phyloP scores from a whole-genome alignment of 53 echinoderm and acorn worm species.

The Zoroaster sp. region DNA sequence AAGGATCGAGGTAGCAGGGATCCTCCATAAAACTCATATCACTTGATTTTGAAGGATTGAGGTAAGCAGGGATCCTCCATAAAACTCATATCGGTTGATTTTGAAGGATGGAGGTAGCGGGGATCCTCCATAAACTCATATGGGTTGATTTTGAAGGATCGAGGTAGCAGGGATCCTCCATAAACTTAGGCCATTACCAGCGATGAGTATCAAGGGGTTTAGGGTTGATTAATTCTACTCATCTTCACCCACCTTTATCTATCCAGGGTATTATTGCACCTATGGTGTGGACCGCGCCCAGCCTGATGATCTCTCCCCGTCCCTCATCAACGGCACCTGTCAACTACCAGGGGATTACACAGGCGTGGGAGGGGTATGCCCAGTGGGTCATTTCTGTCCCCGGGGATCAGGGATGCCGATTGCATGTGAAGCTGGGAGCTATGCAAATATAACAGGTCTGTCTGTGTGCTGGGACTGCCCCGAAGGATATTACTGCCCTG shows the following conservation, averaged over 20 bases:
- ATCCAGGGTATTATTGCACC: slow-evolving; percentile 81
- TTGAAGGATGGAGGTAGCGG: no score
- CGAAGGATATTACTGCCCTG: slow-evolving; percentile 83
- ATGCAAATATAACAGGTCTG: slow-evolving; percentile 74
- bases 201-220: no score
- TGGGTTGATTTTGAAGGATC: no score
- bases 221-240: neutral
- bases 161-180: no score
- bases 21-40: no score
- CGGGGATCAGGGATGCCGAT: slow-evolving; percentile 68
- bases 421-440: slow-evolving; percentile 77
- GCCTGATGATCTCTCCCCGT: slow-evolving; percentile 80
- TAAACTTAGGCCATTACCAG: no score
- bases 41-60: no score
- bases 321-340: slow-evolving; percentile 82
- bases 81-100: no score
- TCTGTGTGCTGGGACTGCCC: slow-evolving; percentile 78
- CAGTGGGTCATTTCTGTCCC: slow-evolving; percentile 87
- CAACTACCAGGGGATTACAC: slow-evolving; percentile 79
- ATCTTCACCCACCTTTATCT: neutral
- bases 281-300: slow-evolving; percentile 90
- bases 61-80: no score
- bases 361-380: slow-evolving; percentile 88
- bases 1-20: no score
- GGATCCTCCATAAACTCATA: no score